Evolutionary conservation across 2,797 vertebrate genomes (phyloP).

Genomic region (Knipowitschia caucasica): DNA sequence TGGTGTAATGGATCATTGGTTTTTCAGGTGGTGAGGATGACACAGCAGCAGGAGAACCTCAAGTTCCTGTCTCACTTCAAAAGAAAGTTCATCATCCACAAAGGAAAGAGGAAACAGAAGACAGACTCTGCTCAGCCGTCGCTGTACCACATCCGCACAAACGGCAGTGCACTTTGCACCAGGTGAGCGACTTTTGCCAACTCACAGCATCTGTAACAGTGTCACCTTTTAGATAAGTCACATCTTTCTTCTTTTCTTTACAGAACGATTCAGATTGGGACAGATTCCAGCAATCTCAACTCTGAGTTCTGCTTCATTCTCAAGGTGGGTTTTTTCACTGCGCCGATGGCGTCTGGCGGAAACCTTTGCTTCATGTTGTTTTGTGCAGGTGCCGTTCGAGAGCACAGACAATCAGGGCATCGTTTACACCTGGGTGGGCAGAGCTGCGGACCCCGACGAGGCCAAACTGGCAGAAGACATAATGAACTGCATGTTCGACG

Average conservation of each 20-base stretch:
- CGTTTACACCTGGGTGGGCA: constrained; percentile 96
- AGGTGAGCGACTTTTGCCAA: constrained; percentile 63
- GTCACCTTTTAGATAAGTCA: background rate
- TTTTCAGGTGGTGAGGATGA: constrained; percentile 95
- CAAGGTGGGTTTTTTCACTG: constrained; percentile 78
- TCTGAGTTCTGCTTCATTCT: constrained; percentile 97
- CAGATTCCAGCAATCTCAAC: constrained; percentile 90
- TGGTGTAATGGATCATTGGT: background rate
- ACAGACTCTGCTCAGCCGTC: constrained; percentile 86
- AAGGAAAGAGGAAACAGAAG: constrained; percentile 87
- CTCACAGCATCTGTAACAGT: background rate
- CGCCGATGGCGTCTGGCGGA: too few species aligned
- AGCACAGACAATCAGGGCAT: constrained; percentile 98
- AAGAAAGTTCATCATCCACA: constrained; percentile 97
- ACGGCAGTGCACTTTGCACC: constrained; percentile 94
- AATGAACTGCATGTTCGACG: constrained; percentile 95
- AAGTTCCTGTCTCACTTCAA: constrained; percentile 98
- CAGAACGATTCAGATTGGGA: constrained; percentile 95
- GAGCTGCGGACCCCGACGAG: constrained; percentile 92
- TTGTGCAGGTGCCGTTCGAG: constrained; percentile 91
- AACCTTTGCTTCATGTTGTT: fast-evolving
- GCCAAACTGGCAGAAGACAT: constrained; percentile 96
- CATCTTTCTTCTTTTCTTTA: background rate
- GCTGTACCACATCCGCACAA: constrained; percentile 95
- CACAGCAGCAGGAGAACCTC: constrained; percentile 98